A percentile compares a stretch with the other conserved stretches of the same genome.
Conservation (phyloP, 1,140 invertebrate species). For the Trichomalopsis sarcophagae region DNA sequence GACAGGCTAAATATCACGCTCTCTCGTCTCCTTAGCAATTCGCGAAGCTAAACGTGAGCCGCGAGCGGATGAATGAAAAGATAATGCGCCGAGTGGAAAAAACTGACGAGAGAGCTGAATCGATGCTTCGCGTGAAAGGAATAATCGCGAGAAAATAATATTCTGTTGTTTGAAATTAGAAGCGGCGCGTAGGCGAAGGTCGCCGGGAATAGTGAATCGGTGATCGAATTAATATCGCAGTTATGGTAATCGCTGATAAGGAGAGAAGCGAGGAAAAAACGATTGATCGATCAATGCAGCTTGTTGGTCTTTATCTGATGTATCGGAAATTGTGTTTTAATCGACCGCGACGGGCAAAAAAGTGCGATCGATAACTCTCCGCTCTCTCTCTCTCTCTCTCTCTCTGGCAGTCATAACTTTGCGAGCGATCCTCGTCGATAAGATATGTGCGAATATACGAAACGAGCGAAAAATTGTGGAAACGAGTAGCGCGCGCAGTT, state of each 20-base stretch:
- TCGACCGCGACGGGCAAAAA: not conserved
- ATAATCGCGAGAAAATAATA: not conserved
- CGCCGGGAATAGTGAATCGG: not conserved
- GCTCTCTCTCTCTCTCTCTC: too few species aligned
- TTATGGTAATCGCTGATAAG: not conserved
- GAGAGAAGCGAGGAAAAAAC: not conserved
- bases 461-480: too few species aligned
- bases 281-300: not conserved
- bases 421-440: too few species aligned
- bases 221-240: not conserved
- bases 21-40: slow-evolving; percentile 30
- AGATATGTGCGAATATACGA: too few species aligned
- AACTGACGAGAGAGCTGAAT: not conserved
- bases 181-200: not conserved
- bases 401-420: not conserved
- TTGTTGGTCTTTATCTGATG: not conserved
- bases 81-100: slow-evolving; percentile 31
- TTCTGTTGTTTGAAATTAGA: not conserved
- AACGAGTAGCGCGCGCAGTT: too few species aligned
- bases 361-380: too few species aligned
- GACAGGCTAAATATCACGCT: slow-evolving; percentile 25
- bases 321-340: not conserved
- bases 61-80: slow-evolving; percentile 36
- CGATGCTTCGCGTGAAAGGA: not conserved
- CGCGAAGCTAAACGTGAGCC: slow-evolving; percentile 29